Base-by-base conservation (phyloP, 2,888 invertebrate genomes). In the Philhelius pedissequus region DNA sequence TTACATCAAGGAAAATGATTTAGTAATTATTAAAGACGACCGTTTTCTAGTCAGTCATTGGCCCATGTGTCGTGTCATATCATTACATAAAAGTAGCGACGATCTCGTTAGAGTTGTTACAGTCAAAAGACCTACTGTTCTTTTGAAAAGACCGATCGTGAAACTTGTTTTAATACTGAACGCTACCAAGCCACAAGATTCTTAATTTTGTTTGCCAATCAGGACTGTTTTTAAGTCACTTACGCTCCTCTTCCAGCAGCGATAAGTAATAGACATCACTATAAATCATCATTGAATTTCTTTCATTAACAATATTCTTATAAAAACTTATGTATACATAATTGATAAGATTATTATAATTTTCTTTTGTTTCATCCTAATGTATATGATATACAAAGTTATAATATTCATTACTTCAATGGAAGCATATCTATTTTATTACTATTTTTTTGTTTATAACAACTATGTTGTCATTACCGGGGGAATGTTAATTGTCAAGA, bases 1-100 rank as follows among this genome's bases (percentile, higher is more conserved):
- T 20, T 48, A 64, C 45, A 64, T 64, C 20, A 30, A 64, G 13
- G 64, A 64, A 64, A 64, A 64, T 32, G 62, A 62, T 22, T 20
- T 35, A 58, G 35, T 13, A 35, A 58, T 58, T 13, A 58, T 38
- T 7, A 38, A 38, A n/a, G 35, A 38, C 7, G 35, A 38, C 7
- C 35, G 13, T 38, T 38, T 15, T 38, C 38, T n/a, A 15, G 38
- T 38, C n/a, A 7, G 38, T 38, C 38, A 38, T 38, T 38, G 38
- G 38, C n/a, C 38, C 38, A 38, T 38, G n/a, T 5, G 38, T 38
- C 38, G 38, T 15, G 38, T 38, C 15, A 38, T 2, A 8, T 38
- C 7, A 45, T 20, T 45, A 11, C 45, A 45, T 11, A 20, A 9
- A 20, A 20, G 45, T 1, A 38, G n/a, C n/a, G 58, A 60, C 25